Conservation (phyloP, 2,888 invertebrate genomes). For the Noctua pronuba region DNA sequence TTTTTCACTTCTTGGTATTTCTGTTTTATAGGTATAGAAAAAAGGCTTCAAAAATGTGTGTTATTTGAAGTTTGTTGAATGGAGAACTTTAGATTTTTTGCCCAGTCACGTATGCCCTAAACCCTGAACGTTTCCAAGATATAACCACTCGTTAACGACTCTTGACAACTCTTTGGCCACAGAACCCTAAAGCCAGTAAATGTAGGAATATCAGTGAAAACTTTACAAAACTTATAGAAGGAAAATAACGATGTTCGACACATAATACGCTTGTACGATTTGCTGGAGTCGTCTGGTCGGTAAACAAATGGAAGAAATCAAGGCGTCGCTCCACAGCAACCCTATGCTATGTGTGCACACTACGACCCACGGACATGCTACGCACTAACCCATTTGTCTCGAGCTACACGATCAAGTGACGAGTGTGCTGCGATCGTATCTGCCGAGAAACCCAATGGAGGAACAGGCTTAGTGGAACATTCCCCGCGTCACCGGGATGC, state of each 20-base stretch:
- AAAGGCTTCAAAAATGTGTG: background rate
- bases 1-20: background rate
- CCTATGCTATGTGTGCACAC: background rate
- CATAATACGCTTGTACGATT: conserved; percentile 43
- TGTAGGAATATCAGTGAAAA: conserved; percentile 33
- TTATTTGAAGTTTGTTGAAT: background rate
- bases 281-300: conserved; percentile 22
- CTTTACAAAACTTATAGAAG: conserved; percentile 18
- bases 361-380: background rate
- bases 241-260: conserved; percentile 47
- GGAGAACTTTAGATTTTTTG: background rate
- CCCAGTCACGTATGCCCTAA: background rate
- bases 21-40: background rate
- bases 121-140: background rate
- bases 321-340: conserved; percentile 57
- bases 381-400: background rate
- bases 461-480: background rate
- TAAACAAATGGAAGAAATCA: conserved; percentile 72
- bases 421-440: background rate
- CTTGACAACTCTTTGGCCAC: background rate
- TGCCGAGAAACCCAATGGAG: background rate
- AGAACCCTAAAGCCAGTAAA: background rate
- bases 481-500: background rate
- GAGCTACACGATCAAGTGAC: background rate
- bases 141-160: background rate